Base-by-base conservation (phyloP, 2,888 invertebrate species). In the Sarcophaga rosellei region DNA sequence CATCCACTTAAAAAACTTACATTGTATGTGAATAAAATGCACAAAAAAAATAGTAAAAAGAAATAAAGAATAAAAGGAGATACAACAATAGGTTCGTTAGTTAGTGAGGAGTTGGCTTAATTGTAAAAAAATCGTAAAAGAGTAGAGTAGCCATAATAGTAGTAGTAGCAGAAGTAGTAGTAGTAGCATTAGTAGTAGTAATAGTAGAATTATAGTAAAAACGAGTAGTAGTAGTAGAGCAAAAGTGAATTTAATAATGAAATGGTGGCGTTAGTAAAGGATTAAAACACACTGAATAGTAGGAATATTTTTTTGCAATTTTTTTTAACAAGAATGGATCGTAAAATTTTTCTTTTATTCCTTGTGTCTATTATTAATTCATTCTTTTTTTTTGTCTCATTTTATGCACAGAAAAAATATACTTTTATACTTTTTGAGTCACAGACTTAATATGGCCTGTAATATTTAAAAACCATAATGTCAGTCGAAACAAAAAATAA, bases 21-120 rank as follows among this genome's bases (percentile, higher is more conserved):
- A 53, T 53, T 15, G 15, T 53, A 17, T 53, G 5, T 15, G 3
- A 4, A 53, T 15, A 53, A 12, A 53, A 53, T 68, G n/a, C 20
- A 47, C 5, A 25, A 5, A 45, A 44, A 44, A 61, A 20, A 65
- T 23, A 10, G 1, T 10, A 35, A 35, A 35, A 35, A 35, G 6
- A 25, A 25, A 35, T 35, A 35, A 35, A 35, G 35, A 35, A 10
- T 35, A 35, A 35, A 65, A 65, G 25, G 11, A 63, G 44, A 65
- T 61, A 62, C 70, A 81, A 70, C 70, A 63, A n/a, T 57, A 17
- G n/a, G 61, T 61, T 61, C 70, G 74, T 74, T 81, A 81, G 81
- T 81, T 76, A 35, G 35, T 35, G 10, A 35, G 35, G 35, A 82
- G 82, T 82, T 82, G 76, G 82, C 82, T 76, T 76, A 76, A 82